Evolutionary conservation across 1,140 invertebrate species (phyloP).

Genomic region (Diuraphis noxia): DNA sequence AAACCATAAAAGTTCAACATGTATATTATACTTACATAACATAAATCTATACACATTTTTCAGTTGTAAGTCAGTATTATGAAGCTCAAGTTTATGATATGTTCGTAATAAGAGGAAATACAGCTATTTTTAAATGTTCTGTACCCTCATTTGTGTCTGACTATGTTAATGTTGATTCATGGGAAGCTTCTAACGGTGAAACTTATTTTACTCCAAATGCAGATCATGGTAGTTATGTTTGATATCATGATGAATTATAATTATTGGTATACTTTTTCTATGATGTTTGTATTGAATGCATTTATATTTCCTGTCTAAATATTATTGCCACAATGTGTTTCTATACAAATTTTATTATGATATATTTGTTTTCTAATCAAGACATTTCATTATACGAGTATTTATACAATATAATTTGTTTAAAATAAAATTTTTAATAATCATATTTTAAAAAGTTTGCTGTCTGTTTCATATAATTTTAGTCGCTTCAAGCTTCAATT

Average conservation of each 20-base stretch:
- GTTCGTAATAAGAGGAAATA: constrained; percentile 86
- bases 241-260: neutral
- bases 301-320: neutral
- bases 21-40: neutral
- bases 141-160: constrained; percentile 84
- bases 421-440: neutral
- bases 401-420: neutral
- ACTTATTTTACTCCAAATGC: constrained; percentile 59
- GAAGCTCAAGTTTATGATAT: constrained; percentile 88
- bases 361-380: neutral
- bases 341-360: neutral
- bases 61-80: constrained; percentile 88
- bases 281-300: neutral
- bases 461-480: neutral
- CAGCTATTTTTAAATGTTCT: constrained; percentile 88
- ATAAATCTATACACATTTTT: constrained; percentile 61
- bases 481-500: neutral
- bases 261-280: neutral
- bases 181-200: constrained; percentile 75
- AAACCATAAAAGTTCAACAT: neutral
- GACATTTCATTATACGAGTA: neutral
- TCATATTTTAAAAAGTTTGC: neutral
- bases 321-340: neutral
- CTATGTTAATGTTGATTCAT: constrained; percentile 79
- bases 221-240: constrained; percentile 49